These are phyloP conservation scores for Dryococelus australis DNA, from an alignment of 2,888 invertebrate species.

Conservation along the genomic window DNA sequence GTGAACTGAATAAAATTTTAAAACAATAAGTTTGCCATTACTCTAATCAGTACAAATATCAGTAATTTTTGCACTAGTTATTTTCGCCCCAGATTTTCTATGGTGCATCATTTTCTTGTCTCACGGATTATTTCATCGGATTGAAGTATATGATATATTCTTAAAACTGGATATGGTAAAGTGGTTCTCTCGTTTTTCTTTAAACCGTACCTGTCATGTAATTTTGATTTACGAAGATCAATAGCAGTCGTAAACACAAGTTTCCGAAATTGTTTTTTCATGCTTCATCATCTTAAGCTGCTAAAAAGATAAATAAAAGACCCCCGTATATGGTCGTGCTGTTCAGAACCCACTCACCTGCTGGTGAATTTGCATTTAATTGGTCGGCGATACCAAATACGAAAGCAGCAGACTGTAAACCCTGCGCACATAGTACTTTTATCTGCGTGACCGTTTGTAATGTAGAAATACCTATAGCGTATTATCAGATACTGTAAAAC, in stretches of 20 bases:
- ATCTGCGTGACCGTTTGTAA: no score
- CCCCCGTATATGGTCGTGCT: neutral
- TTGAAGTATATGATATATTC: neutral
- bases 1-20: no score
- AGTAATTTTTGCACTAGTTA: neutral
- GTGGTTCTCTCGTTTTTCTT: neutral
- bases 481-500: no score
- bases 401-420: neutral
- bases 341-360: neutral
- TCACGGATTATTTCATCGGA: neutral
- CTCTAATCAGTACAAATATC: neutral
- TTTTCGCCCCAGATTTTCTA: neutral
- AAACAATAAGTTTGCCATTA: no score
- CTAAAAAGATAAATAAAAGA: neutral
- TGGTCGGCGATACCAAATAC: neutral
- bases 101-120: neutral
- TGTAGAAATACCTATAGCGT: no score
- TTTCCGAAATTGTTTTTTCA: neutral
- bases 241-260: neutral
- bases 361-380: neutral
- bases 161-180: neutral
- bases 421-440: neutral
- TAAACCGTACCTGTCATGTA: neutral
- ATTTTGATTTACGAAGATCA: neutral
- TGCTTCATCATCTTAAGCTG: neutral